A percentile compares a stretch with the other conserved stretches of the same genome.
Conservation (phyloP, 1,140 invertebrate genomes). For the Orius insidiosus region DNA sequence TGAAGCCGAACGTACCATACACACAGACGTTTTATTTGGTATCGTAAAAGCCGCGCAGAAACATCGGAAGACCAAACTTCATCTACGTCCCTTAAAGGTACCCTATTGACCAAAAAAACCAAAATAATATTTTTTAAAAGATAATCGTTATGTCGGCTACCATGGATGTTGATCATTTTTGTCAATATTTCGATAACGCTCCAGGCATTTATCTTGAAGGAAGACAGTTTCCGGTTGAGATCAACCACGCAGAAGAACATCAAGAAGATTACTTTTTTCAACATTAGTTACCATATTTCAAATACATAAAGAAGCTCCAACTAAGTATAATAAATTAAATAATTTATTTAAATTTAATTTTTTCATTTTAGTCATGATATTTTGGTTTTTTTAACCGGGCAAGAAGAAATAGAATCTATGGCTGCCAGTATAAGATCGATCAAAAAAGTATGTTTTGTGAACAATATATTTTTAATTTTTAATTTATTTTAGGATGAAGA, state of each 20-base stretch:
- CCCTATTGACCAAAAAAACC: too few relatives aligned
- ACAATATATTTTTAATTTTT: neutral
- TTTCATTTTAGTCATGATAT: slow-evolving; percentile 51
- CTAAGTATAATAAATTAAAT: too few relatives aligned
- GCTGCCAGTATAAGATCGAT: slow-evolving; percentile 57
- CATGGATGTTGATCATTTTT: slow-evolving; percentile 87
- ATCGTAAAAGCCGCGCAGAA: slow-evolving; percentile 64
- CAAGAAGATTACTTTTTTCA: slow-evolving; percentile 72
- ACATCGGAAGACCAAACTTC: slow-evolving; percentile 37
- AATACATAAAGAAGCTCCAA: slow-evolving; percentile 66
- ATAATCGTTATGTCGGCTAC: slow-evolving; percentile 87
- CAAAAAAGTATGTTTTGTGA: slow-evolving; percentile 34
- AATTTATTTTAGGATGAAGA: slow-evolving; percentile 21
- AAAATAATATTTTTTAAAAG: slow-evolving; percentile 26
- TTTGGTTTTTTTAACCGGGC: slow-evolving; percentile 93
- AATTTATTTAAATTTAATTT: slow-evolving; percentile 13
- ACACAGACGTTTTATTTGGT: slow-evolving; percentile 84
- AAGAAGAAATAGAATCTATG: slow-evolving; percentile 93
- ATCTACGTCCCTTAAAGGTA: slow-evolving; percentile 46
- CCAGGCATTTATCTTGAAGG: slow-evolving; percentile 80
- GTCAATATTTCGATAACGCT: slow-evolving; percentile 72
- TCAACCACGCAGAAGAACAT: slow-evolving; percentile 49
- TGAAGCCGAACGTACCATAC: slow-evolving; percentile 90
- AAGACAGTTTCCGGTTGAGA: slow-evolving; percentile 64
- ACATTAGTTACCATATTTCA: slow-evolving; percentile 78